These are phyloP conservation scores for Stenichneumon culpator DNA, from an alignment of 2,888 invertebrate genomes.

Conservation along the genomic window DNA sequence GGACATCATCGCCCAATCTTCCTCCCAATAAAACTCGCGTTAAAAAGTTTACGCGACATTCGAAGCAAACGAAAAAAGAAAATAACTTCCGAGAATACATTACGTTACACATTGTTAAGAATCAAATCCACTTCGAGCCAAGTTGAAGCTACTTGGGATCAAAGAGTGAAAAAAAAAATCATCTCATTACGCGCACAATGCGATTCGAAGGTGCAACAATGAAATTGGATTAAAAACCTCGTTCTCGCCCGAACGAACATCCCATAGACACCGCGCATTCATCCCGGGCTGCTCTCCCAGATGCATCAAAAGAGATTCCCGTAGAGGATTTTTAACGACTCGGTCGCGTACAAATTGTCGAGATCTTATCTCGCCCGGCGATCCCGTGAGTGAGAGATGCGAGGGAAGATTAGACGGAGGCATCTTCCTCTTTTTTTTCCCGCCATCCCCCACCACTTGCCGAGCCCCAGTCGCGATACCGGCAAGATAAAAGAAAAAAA, in stretches of 20 bases:
- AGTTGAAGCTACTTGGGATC: not conserved
- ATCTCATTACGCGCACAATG: slow-evolving; percentile 30
- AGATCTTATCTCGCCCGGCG: slow-evolving; percentile 78
- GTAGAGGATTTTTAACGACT: slow-evolving; percentile 80
- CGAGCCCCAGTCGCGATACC: slow-evolving; percentile 52
- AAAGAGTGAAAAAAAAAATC: slow-evolving; percentile 24
- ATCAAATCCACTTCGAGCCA: not conserved
- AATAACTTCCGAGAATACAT: not conserved
- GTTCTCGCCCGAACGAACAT: slow-evolving; percentile 61
- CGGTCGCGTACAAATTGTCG: slow-evolving; percentile 81
- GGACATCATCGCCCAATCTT: slow-evolving; percentile 23
- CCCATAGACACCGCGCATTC: slow-evolving; percentile 24
- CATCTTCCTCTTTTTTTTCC: slow-evolving; percentile 72
- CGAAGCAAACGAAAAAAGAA: not conserved
- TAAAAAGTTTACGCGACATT: not conserved
- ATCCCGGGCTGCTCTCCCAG: slow-evolving; percentile 40
- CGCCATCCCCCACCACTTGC: slow-evolving; percentile 57
- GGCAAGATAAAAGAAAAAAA: slow-evolving; percentile 30
- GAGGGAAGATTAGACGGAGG: slow-evolving; percentile 80
- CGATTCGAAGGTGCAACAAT: slow-evolving; percentile 69
- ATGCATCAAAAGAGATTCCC: slow-evolving; percentile 55
- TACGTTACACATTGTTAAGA: not conserved
- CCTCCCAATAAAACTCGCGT: not conserved
- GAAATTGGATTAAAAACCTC: slow-evolving; percentile 79
- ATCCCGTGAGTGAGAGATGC: slow-evolving; percentile 73